phyloP scores from a whole-genome alignment of 2,113 vertebrate species.

The Rhinolophus ferrumequinum region DNA sequence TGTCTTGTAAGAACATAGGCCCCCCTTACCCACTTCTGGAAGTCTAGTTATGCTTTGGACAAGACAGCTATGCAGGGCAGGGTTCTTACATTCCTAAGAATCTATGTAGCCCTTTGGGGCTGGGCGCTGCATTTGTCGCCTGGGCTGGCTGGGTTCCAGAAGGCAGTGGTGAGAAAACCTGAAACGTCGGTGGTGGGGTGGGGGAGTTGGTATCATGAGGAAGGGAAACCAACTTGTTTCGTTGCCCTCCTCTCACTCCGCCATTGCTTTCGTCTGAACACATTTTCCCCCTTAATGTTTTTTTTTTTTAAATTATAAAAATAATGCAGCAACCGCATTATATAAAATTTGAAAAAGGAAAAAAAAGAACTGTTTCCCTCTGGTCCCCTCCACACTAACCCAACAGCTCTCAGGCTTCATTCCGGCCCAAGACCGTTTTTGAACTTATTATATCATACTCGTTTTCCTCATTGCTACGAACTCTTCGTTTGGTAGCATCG shows the following conservation, averaged over 20 bases:
- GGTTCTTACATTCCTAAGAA: not conserved
- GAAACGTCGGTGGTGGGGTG: not conserved
- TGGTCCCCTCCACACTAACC: fast-evolving
- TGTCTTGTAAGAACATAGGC: too few relatives aligned
- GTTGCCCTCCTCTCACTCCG: not conserved
- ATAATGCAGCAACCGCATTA: slow-evolving; percentile 53
- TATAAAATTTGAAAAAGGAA: slow-evolving; percentile 56
- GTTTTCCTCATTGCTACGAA: not conserved
- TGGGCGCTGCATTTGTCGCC: fast-evolving
- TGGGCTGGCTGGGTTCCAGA: not conserved
- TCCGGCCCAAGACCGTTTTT: not conserved
- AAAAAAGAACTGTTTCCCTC: not conserved
- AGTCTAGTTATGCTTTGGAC: not conserved
- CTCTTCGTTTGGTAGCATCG: fast-evolving
- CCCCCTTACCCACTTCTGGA: fast-evolving
- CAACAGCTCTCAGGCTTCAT: fast-evolving
- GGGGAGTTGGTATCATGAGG: not conserved
- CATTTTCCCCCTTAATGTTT: not conserved
- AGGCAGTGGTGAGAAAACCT: not conserved
- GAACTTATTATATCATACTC: not conserved
- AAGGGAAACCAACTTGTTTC: slow-evolving; percentile 58
- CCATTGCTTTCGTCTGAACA: slow-evolving; percentile 6
- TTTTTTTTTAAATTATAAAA: slow-evolving; percentile 62
- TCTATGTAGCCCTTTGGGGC: not conserved
- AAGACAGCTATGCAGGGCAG: too few relatives aligned